Percentiles rank a stretch among this genome's conserved stretches.
Conservation (phyloP, 2,113 vertebrate species). For the Bos javanicus region DNA sequence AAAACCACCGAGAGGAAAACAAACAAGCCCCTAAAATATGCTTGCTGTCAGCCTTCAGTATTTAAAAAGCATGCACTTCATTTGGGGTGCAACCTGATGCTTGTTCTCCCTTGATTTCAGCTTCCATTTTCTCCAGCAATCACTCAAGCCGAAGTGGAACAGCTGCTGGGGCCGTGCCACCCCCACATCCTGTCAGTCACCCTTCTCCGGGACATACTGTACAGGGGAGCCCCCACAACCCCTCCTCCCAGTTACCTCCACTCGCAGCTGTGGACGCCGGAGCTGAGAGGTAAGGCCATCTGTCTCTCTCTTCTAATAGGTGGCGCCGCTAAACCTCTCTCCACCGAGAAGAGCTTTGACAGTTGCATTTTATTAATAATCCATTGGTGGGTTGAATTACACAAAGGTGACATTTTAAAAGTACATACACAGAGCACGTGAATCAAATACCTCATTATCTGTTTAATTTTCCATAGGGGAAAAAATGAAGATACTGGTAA, state of each 20-base stretch:
- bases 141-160: slow-evolving; percentile 77
- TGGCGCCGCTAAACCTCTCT: slow-evolving; percentile 53
- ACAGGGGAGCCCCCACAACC: slow-evolving; percentile 81
- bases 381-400: slow-evolving; percentile 59
- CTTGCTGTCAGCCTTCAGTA: not conserved
- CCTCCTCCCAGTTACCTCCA: slow-evolving; percentile 78
- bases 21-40: slow-evolving; percentile 49
- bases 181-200: slow-evolving; percentile 80
- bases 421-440: slow-evolving; percentile 45
- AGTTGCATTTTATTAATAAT: slow-evolving; percentile 62
- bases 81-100: slow-evolving; percentile 27
- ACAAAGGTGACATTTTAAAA: slow-evolving; percentile 70
- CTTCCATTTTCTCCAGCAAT: slow-evolving; percentile 77
- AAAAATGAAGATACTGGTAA: not conserved
- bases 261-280: slow-evolving; percentile 76
- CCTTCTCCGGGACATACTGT: slow-evolving; percentile 79
- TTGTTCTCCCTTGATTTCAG: slow-evolving; percentile 75
- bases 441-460: slow-evolving; percentile 56
- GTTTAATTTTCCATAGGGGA: not conserved
- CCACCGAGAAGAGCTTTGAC: slow-evolving; percentile 45
- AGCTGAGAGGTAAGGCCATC: slow-evolving; percentile 82
- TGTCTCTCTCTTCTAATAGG: slow-evolving; percentile 61
- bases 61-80: not conserved
- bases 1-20: slow-evolving; percentile 33
- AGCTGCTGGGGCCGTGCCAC: slow-evolving; percentile 74